Percentiles rank a stretch among this genome's conserved stretches.
Conservation (phyloP, 2,888 invertebrate species). For the Polietes domitor region DNA sequence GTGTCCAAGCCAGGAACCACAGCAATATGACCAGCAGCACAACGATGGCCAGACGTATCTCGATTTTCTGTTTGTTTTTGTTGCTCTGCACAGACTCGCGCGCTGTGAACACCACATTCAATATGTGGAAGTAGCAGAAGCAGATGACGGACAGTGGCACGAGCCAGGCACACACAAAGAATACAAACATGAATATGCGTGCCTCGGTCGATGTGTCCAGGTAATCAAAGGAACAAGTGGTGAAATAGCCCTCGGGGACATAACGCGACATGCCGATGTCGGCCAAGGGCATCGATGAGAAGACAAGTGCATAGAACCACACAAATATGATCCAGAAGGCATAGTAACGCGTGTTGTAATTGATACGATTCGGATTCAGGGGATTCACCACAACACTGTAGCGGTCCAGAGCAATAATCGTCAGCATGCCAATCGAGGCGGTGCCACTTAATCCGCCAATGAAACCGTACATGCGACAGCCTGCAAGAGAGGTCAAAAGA, state of each 20-base stretch:
- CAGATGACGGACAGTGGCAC: conserved; percentile 87
- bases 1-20: conserved; percentile 92
- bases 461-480: conserved; percentile 90
- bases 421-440: conserved; percentile 90
- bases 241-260: conserved; percentile 91
- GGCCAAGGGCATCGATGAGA: conserved; percentile 86
- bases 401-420: conserved; percentile 90
- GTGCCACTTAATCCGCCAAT: conserved; percentile 91
- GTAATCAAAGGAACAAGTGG: conserved; percentile 93
- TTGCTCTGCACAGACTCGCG: conserved; percentile 82
- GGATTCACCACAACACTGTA: conserved; percentile 92
- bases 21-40: conserved; percentile 87
- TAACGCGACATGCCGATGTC: conserved; percentile 88
- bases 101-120: conserved; percentile 84
- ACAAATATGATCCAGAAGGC: conserved; percentile 83
- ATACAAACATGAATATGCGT: conserved; percentile 87
- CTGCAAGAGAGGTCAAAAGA: no score
- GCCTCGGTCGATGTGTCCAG: conserved; percentile 84
- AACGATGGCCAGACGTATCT: conserved; percentile 86
- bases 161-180: conserved; percentile 89
- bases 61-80: conserved; percentile 86
- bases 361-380: conserved; percentile 85
- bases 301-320: conserved; percentile 88
- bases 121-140: conserved; percentile 88
- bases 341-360: conserved; percentile 84